phyloP scores from a whole-genome alignment of 2,888 invertebrate species.

The Cistogaster globosa region DNA sequence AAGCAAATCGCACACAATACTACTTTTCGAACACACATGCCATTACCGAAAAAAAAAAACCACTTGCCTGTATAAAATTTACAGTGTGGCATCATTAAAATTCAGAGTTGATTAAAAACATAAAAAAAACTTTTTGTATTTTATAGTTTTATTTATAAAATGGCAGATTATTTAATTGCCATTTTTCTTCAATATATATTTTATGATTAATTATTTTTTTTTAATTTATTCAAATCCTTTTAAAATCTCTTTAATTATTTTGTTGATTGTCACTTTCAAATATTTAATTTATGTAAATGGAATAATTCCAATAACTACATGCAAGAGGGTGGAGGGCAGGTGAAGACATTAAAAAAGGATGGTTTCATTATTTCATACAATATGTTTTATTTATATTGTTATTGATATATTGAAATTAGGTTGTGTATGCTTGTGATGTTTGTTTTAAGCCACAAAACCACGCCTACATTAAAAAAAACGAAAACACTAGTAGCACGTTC shows the following conservation, averaged over 20 bases:
- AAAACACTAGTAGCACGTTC: slow-evolving; percentile 35
- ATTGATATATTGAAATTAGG: not conserved
- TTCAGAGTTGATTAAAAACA: too few relatives aligned
- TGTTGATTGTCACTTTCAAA: slow-evolving; percentile 9
- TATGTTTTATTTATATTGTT: not conserved
- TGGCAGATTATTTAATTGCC: too few relatives aligned
- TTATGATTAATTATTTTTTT: not conserved
- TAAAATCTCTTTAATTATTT: slow-evolving; percentile 1
- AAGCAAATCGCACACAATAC: too few relatives aligned
- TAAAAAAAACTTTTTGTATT: too few relatives aligned
- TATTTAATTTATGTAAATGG: slow-evolving; percentile 27
- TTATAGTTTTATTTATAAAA: too few relatives aligned
- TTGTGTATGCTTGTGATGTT: not conserved
- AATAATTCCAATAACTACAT: not conserved
- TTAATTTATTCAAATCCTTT: slow-evolving; percentile 6
- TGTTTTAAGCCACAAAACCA: slow-evolving; percentile 57
- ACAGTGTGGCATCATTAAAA: too few relatives aligned
- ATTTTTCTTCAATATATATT: too few relatives aligned
- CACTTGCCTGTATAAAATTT: too few relatives aligned
- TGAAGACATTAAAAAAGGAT: slow-evolving; percentile 1
- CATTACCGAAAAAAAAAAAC: too few relatives aligned
- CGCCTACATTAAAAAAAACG: slow-evolving; percentile 44
- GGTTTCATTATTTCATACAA: slow-evolving; percentile 25
- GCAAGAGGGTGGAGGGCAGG: not conserved
- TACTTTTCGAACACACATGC: too few relatives aligned